Evolutionary conservation across 2,113 vertebrate genomes (phyloP).

Genomic region (Cichladusa arquata): DNA sequence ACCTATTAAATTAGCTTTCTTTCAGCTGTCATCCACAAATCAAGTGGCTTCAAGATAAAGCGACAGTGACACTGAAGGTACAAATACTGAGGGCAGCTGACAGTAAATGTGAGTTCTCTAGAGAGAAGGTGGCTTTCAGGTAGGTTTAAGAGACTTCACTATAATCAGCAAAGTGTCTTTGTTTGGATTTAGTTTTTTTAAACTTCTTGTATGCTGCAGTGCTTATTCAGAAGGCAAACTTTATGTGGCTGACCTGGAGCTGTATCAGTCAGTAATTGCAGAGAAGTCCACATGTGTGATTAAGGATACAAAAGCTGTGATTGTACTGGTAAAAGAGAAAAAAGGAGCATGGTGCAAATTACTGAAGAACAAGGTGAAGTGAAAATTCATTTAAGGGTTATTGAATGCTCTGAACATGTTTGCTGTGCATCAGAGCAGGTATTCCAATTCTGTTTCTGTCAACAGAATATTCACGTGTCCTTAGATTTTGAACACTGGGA

Average conservation of each 20-base stretch:
- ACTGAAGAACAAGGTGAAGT: conserved; percentile 68
- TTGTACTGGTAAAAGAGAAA: conserved; percentile 67
- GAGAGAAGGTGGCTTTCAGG: conserved; percentile 76
- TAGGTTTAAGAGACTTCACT: conserved; percentile 9
- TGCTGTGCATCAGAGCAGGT: background rate
- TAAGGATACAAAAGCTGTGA: conserved; percentile 47
- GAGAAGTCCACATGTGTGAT: conserved; percentile 57
- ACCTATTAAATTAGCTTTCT: background rate
- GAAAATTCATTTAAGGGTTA: background rate
- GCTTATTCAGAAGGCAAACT: conserved; percentile 69
- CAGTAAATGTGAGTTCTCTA: conserved; percentile 64
- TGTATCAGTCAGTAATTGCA: conserved; percentile 52
- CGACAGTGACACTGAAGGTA: conserved; percentile 63
- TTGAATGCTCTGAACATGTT: background rate
- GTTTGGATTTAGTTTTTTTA: background rate
- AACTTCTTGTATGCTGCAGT: conserved; percentile 28
- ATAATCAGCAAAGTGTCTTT: background rate
- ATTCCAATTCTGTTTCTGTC: background rate
- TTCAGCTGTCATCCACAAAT: conserved; percentile 73
- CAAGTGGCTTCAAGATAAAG: conserved; percentile 78
- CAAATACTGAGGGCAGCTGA: conserved; percentile 43
- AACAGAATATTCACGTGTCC: conserved; percentile 72
- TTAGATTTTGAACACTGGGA: conserved; percentile 77
- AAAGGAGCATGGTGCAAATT: conserved; percentile 60
- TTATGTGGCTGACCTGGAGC: conserved; percentile 73